phyloP scores from a whole-genome alignment of 2,797 vertebrate genomes.

The Amazona finschi region DNA sequence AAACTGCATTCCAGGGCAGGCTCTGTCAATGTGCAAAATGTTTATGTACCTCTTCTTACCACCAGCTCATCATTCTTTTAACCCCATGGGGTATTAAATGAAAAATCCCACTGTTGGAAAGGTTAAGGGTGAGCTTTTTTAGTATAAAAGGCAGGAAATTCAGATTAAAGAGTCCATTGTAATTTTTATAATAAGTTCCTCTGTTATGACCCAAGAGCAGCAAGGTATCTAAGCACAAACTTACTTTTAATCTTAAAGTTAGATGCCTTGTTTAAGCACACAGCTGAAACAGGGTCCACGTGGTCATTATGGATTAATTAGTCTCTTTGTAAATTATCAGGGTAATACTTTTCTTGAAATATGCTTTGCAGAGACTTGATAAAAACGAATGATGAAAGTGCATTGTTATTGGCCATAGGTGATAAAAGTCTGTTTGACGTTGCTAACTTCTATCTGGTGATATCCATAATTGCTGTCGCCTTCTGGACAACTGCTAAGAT shows the following conservation, averaged over 20 bases:
- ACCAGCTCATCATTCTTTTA: slow-evolving; percentile 47
- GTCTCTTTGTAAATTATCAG: neutral
- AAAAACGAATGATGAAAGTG: neutral
- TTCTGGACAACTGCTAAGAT: neutral
- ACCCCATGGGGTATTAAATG: neutral
- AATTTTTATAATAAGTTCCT: neutral
- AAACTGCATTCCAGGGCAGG: slow-evolving; percentile 22
- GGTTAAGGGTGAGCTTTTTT: slow-evolving; percentile 49
- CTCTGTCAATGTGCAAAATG: slow-evolving; percentile 1
- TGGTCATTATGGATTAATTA: neutral
- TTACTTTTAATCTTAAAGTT: neutral
- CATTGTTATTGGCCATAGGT: neutral
- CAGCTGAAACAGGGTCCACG: neutral
- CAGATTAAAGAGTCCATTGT: neutral
- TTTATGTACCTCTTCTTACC: slow-evolving; percentile 6
- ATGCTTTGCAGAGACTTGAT: neutral
- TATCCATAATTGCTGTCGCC: neutral
- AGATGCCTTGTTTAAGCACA: neutral
- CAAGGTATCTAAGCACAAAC: neutral
- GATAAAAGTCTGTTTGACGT: neutral
- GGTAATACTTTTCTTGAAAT: neutral
- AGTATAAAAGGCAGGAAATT: slow-evolving; percentile 32
- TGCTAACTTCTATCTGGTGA: neutral
- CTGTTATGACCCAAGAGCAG: neutral
- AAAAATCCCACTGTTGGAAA: neutral